Percentiles rank a stretch among this genome's conserved stretches.
phyloP scores from a whole-genome alignment of 2,113 vertebrate genomes.

The Rhineura floridana region DNA sequence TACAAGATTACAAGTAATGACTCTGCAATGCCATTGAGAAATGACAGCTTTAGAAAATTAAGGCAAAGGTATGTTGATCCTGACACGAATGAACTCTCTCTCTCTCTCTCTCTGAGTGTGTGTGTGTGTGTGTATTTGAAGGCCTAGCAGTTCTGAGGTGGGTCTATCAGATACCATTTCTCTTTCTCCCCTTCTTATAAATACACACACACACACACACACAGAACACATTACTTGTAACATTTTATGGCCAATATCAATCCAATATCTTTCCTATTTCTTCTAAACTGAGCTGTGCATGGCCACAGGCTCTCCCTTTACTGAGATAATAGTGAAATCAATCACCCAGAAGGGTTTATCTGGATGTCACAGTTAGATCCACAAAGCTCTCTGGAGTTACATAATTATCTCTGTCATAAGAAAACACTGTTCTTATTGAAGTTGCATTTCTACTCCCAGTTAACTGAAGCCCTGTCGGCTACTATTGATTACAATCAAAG shows the following conservation, averaged over 20 bases:
- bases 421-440: not conserved
- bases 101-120: not conserved
- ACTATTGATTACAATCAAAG: conserved; percentile 25
- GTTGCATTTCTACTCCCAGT: not conserved
- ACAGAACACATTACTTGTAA: conserved; percentile 12
- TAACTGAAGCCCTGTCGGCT: conserved; percentile 15
- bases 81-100: not conserved
- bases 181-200: conserved; percentile 11
- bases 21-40: not conserved
- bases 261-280: conserved; percentile 21
- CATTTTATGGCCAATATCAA: conserved; percentile 40
- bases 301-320: conserved; percentile 28
- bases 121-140: not conserved
- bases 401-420: conserved; percentile 40
- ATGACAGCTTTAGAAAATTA: not conserved
- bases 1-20: not conserved
- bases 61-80: not conserved
- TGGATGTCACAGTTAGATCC: conserved; percentile 30
- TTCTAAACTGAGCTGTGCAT: conserved; percentile 18
- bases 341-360: conserved; percentile 35
- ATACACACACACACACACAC: not conserved
- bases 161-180: conserved; percentile 30
- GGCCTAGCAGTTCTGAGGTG: conserved; percentile 4
- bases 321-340: conserved; percentile 45
- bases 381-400: conserved; percentile 16